Conservation (phyloP, 2,113 vertebrate genomes). For the mouse (Mus musculus) region GRCm39 chrX:10209001-10209500, state of each 20-base stretch:
- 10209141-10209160: slow-evolving; percentile 2
- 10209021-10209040: slow-evolving; percentile 77
- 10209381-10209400: slow-evolving; percentile 5
- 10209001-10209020: slow-evolving; percentile 53
- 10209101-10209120: slow-evolving; percentile 62
- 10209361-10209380: slow-evolving; percentile 47
- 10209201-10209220: neutral
- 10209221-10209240: slow-evolving; percentile 34
- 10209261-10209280: slow-evolving; percentile 46
- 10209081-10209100: neutral
- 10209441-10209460: neutral
- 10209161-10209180: slow-evolving; percentile 52
- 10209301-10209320: slow-evolving; percentile 53
- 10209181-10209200: slow-evolving; percentile 37
- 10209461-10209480: neutral
- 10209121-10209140: slow-evolving; percentile 50
- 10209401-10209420: neutral
- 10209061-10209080: neutral
- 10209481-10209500: neutral
- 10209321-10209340: slow-evolving; percentile 11
- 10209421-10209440: neutral
- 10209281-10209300: slow-evolving; percentile 43
- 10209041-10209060: slow-evolving; percentile 70
- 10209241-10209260: slow-evolving; percentile 44
- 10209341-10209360: slow-evolving; percentile 14